Evolutionary conservation across 2,113 vertebrate species (phyloP), one percentile per base, ranked within the genome.

Genomic region (Myocastor coypus): DNA sequence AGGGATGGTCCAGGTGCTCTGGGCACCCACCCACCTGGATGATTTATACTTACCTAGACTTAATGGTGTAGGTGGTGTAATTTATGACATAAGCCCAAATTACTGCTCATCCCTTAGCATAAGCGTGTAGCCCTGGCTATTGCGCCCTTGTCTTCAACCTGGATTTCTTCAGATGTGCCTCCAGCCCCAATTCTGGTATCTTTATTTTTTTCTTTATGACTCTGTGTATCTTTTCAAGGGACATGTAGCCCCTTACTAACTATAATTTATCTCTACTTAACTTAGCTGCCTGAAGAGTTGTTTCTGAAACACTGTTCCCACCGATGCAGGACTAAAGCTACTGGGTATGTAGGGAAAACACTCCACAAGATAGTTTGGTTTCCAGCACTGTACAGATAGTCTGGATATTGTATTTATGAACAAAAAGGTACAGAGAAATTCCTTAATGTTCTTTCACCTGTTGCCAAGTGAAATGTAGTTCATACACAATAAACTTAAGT

Each of bases 391-490:
- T 37, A 61, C 1, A 82, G 75, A 37, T 84, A n/a, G 30, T 81
- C 95, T 92, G 73, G 20, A 93, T 42, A 61, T 84, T 91, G 28
- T 32, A 24, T 75, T 66, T 87, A 46, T 69, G 82, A 30, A 46
- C 66, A 83, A 66, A 85, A 20, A 87, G 10, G 6, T 71, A 13
- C 68, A 46, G 75, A 88, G 37, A 17, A 88, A 88, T 91, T 87
- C 4, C 59, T 96, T 94, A 71, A 16, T 87, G 69, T 66, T 83
- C 42, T 80, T 92, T 95, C 16, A 71, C 4, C 77, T 57, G 19
- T 86, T 86, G 55, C 7, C 12, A 94, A 59, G 40, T 88, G 32
- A 78, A 77, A 69, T 94, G 19, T 81, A 90, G 37, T 91, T 82
- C 7, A 82, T 77, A 57, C 3, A 93, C 52, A 92, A 1, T 78